A percentile compares a stretch with the other conserved stretches of the same genome.
These are phyloP conservation scores for Spialia ferax DNA, from an alignment of 2,888 invertebrate species.

Conservation along the genomic window DNA sequence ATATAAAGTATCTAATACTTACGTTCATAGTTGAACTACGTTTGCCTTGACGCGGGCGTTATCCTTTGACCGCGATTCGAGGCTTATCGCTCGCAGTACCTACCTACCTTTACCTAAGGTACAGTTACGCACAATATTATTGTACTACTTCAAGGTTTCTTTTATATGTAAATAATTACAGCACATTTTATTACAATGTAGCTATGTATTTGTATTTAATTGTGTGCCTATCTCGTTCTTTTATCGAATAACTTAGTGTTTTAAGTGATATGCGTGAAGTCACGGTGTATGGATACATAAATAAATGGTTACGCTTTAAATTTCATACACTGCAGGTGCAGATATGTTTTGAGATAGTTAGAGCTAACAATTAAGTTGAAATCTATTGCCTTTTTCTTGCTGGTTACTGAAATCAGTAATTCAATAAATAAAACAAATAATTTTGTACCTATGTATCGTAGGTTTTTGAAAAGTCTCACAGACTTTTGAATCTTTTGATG, in stretches of 20 bases:
- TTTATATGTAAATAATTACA: neutral
- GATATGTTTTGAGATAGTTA: neutral
- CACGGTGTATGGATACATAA: neutral
- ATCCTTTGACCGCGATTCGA: slow-evolving; percentile 57
- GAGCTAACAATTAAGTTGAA: too few relatives aligned
- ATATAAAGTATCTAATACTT: slow-evolving; percentile 40
- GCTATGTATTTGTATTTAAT: neutral
- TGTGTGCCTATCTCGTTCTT: neutral
- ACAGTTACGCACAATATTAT: slow-evolving; percentile 38
- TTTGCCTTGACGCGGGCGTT: slow-evolving; percentile 79
- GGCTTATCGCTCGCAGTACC: slow-evolving; percentile 63
- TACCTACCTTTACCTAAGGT: slow-evolving; percentile 61
- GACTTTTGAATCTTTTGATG: neutral
- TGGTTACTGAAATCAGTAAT: too few relatives aligned
- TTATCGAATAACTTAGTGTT: neutral
- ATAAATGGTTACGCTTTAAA: neutral
- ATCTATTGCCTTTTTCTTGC: too few relatives aligned
- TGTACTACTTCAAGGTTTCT: slow-evolving; percentile 2
- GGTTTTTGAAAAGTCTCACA: too few relatives aligned
- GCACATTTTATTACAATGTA: neutral
- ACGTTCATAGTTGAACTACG: slow-evolving; percentile 53
- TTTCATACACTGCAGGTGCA: neutral
- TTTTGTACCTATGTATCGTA: too few relatives aligned
- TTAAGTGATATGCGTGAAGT: neutral
- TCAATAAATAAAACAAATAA: too few relatives aligned